Base-by-base conservation (phyloP, 2,797 vertebrate genomes). In the Ceyx erithaca region DNA sequence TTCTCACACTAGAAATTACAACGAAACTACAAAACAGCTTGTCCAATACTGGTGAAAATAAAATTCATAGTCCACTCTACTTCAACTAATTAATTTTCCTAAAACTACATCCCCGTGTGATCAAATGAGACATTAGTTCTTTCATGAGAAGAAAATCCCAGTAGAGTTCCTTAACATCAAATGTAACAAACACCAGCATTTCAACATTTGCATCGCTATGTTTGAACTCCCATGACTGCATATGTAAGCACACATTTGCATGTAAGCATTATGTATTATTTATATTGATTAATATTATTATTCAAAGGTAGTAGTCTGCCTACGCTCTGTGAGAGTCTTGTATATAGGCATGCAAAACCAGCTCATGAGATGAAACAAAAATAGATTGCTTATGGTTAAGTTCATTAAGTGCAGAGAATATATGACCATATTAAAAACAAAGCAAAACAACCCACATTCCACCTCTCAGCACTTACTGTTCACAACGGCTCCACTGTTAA, bases 31-130 rank as follows among this genome's bases (percentile, higher is more conserved):
- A 82, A 86, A 90, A 46, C 75, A 71, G 55, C 67, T 79, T 88
- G 73, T 82, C 78, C 78, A 31, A 62, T 73, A 84, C 57, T 85
- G 1, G 0, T 31, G 78, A 80, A 95, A 93, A 92, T 54, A 85
- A 73, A 95, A 93, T 57, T 85, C 49, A 61, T 10, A 90, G 86
- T 87, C 92, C 89, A 85, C 69, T 91, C 90, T 43, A 68, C 46
- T 85, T 55, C 68, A 77, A 77, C 70, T 95, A 95, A 93, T 95
- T 95, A 94, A 93, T 95, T 92, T 95, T 64, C 79, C 80, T 95
- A 85, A 92, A 95, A 78, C 64, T 40, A 43, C 58, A 77, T 71
- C 84, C 86, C 86, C 70, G 57, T 70, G 81, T 31, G 81, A 95
- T 92, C 92, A 96, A 93, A 94, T 82, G 52, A 94, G 84, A 94